A percentile compares a stretch with the other conserved stretches of the same genome.
These are phyloP conservation scores for Drosophila testacea DNA, from an alignment of 2,888 invertebrate genomes.

Conservation along the genomic window DNA sequence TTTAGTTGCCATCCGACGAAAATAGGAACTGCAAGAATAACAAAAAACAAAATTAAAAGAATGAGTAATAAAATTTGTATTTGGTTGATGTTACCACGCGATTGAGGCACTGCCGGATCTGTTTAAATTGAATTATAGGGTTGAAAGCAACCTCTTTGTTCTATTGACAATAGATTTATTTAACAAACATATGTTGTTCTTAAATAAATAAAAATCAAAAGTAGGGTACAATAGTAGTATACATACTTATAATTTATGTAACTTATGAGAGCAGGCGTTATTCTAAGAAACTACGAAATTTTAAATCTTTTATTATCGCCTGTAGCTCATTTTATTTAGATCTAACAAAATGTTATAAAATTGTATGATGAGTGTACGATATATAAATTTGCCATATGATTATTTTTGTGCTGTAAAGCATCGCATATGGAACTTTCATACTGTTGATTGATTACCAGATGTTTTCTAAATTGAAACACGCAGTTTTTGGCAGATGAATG, in stretches of 20 bases:
- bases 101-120: slow-evolving; percentile 39
- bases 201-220: neutral
- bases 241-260: too few relatives aligned
- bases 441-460: slow-evolving; percentile 69
- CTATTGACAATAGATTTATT: neutral
- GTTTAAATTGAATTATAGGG: slow-evolving; percentile 17
- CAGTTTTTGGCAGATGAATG: slow-evolving; percentile 15
- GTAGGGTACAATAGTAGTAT: too few relatives aligned
- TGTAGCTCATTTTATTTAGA: too few relatives aligned
- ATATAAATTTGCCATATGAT: neutral
- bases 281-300: neutral
- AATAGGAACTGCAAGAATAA: slow-evolving; percentile 1
- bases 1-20: slow-evolving; percentile 41
- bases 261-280: too few relatives aligned
- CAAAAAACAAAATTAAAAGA: slow-evolving; percentile 39
- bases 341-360: neutral
- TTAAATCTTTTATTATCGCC: neutral
- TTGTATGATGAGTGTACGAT: neutral
- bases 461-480: slow-evolving; percentile 55
- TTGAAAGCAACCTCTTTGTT: neutral
- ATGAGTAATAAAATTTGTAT: slow-evolving; percentile 70
- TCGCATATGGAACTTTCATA: slow-evolving; percentile 6
- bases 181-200: neutral
- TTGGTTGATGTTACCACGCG: slow-evolving; percentile 71
- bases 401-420: neutral